A percentile compares a stretch with the other conserved stretches of the same genome.
These are phyloP conservation scores for Drosophila kuntzei DNA, from an alignment of 2,888 invertebrate species.

Conservation along the genomic window DNA sequence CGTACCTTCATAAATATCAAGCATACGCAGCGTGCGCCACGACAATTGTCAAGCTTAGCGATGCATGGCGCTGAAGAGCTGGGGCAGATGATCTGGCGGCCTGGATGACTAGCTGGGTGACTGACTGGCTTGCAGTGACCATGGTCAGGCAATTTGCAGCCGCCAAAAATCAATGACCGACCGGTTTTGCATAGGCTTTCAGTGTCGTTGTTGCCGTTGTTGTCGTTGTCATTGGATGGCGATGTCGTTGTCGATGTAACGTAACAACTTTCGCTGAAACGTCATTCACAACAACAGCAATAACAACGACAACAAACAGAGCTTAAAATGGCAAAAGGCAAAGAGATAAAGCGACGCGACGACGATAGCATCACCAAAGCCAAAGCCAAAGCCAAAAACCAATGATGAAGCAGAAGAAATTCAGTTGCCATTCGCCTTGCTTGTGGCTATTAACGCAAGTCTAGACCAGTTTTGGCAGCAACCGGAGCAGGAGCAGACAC, in stretches of 20 bases:
- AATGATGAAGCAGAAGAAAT: slow-evolving; percentile 53
- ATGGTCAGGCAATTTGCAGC: slow-evolving; percentile 76
- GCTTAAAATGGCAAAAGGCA: slow-evolving; percentile 75
- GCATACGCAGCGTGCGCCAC: slow-evolving; percentile 59
- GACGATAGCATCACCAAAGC: slow-evolving; percentile 57
- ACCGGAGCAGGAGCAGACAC: slow-evolving; percentile 36
- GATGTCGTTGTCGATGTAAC: slow-evolving; percentile 67
- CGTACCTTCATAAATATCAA: slow-evolving; percentile 55
- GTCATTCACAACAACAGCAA: slow-evolving; percentile 68
- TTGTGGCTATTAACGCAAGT: slow-evolving; percentile 66
- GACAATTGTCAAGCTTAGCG: slow-evolving; percentile 62
- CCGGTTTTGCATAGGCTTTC: slow-evolving; percentile 79
- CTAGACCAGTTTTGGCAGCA: slow-evolving; percentile 69
- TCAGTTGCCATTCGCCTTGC: slow-evolving; percentile 31
- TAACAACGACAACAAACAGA: slow-evolving; percentile 20
- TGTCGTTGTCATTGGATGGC: slow-evolving; percentile 13
- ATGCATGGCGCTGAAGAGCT: slow-evolving; percentile 39
- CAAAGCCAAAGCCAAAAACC: slow-evolving; percentile 36
- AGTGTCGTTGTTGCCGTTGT: slow-evolving; percentile 40
- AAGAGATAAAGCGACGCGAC: slow-evolving; percentile 62
- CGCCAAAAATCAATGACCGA: slow-evolving; percentile 80
- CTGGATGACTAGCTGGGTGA: slow-evolving; percentile 50
- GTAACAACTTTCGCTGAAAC: slow-evolving; percentile 81
- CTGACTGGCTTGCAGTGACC: slow-evolving; percentile 57
- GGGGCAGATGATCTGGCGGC: slow-evolving; percentile 20